These are phyloP conservation scores for Peromyscus eremicus DNA, from an alignment of 2,797 vertebrate species.

Conservation along the genomic window DNA sequence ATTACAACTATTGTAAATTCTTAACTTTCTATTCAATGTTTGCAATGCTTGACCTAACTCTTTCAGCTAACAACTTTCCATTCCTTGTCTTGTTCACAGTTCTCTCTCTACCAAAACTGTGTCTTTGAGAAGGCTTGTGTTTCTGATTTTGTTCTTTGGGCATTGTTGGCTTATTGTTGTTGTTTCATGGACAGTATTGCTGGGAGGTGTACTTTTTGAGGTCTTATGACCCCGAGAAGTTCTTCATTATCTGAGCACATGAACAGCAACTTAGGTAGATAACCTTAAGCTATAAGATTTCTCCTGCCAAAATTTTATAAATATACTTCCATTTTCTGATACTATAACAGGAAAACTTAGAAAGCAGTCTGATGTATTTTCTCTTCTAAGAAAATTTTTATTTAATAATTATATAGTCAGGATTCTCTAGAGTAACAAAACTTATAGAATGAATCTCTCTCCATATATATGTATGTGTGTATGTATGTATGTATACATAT, in stretches of 20 bases:
- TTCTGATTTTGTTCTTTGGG: not conserved
- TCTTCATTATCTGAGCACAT: not conserved
- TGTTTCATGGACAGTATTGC: not conserved
- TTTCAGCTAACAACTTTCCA: not conserved
- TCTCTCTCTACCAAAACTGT: not conserved
- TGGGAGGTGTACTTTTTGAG: not conserved
- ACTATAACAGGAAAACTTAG: not conserved
- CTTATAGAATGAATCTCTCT: not conserved
- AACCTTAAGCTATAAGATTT: slow-evolving; percentile 1
- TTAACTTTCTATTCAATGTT: slow-evolving; percentile 25
- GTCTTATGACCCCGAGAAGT: not conserved
- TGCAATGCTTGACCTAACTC: not conserved
- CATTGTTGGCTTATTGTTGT: not conserved
- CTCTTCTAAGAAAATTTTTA: not conserved
- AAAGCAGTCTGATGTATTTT: not conserved
- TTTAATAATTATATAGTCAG: not conserved
- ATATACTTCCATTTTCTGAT: slow-evolving; percentile 1
- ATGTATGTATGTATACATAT: no score
- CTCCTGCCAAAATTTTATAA: slow-evolving; percentile 23
- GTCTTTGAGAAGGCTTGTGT: not conserved
- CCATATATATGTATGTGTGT: not conserved
- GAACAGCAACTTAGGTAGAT: slow-evolving; percentile 25
- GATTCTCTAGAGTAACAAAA: not conserved
- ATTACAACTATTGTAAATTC: slow-evolving; percentile 12
- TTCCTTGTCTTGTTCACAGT: not conserved